Evolutionary conservation across 2,888 invertebrate genomes (phyloP).

Genomic region (Acrobasis consociella): DNA sequence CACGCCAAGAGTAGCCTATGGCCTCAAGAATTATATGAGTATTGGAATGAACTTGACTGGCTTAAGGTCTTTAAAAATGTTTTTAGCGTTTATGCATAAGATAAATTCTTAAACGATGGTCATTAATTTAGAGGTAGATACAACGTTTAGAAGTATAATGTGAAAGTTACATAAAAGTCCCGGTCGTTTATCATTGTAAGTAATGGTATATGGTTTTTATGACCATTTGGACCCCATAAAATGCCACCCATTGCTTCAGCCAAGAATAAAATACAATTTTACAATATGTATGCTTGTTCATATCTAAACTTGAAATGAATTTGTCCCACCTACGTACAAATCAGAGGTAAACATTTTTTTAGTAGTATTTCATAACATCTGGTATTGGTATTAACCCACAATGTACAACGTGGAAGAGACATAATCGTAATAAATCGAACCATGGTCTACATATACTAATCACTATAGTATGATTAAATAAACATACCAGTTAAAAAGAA

Average conservation of each 20-base stretch:
- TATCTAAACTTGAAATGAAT: not conserved
- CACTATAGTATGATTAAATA: too few relatives aligned
- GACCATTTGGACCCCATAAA: conserved; percentile 42
- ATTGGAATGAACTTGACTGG: not conserved
- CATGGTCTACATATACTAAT: too few relatives aligned
- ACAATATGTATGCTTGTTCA: not conserved
- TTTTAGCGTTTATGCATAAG: conserved; percentile 7
- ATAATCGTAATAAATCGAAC: too few relatives aligned
- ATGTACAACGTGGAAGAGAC: too few relatives aligned
- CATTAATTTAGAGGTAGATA: conserved; percentile 14
- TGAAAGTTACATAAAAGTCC: conserved; percentile 42
- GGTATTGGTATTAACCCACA: too few relatives aligned
- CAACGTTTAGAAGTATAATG: conserved; percentile 29
- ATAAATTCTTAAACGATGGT: conserved; percentile 11
- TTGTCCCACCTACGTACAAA: not conserved
- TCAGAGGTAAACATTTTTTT: too few relatives aligned
- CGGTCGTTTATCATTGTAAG: conserved; percentile 47
- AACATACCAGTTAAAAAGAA: too few relatives aligned
- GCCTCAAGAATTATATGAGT: too few relatives aligned
- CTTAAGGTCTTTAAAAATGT: not conserved
- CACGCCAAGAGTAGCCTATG: too few relatives aligned
- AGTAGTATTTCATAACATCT: too few relatives aligned
- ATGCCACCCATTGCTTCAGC: conserved; percentile 35
- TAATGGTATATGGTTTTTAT: conserved; percentile 49
- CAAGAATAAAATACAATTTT: conserved; percentile 12